Evolutionary conservation across 2,888 invertebrate species (phyloP).

Genomic region (Cheilosia pagana): DNA sequence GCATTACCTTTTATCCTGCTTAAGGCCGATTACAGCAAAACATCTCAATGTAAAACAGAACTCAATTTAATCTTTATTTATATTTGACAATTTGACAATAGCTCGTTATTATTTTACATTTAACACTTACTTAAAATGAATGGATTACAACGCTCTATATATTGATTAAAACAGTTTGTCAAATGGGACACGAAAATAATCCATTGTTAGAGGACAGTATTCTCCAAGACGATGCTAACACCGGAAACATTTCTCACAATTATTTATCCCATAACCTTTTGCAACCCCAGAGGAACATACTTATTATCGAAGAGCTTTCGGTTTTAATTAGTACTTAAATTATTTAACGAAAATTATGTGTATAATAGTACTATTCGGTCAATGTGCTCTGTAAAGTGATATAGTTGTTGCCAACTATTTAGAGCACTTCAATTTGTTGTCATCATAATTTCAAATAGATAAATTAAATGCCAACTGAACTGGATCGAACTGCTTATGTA

Average conservation of each 20-base stretch:
- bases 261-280: slow-evolving; percentile 16
- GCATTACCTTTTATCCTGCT: no score
- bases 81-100: no score
- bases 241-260: slow-evolving; percentile 27
- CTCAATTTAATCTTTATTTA: no score
- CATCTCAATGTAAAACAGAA: no score
- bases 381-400: not conserved
- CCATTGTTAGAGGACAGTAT: no score
- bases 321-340: slow-evolving; percentile 1
- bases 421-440: slow-evolving; percentile 18
- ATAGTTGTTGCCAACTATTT: not conserved
- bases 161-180: no score
- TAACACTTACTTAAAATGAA: no score
- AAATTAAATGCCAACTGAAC: slow-evolving; percentile 6
- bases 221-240: not conserved
- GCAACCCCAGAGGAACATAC: slow-evolving; percentile 6
- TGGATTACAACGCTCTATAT: no score
- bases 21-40: no score
- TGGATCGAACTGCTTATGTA: not conserved
- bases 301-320: not conserved
- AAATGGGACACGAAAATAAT: no score
- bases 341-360: not conserved
- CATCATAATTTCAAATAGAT: slow-evolving; percentile 19
- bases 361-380: not conserved
- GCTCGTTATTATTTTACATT: no score